phyloP scores from a whole-genome alignment of 2,797 vertebrate species.

The Oreochromis mossambicus region DNA sequence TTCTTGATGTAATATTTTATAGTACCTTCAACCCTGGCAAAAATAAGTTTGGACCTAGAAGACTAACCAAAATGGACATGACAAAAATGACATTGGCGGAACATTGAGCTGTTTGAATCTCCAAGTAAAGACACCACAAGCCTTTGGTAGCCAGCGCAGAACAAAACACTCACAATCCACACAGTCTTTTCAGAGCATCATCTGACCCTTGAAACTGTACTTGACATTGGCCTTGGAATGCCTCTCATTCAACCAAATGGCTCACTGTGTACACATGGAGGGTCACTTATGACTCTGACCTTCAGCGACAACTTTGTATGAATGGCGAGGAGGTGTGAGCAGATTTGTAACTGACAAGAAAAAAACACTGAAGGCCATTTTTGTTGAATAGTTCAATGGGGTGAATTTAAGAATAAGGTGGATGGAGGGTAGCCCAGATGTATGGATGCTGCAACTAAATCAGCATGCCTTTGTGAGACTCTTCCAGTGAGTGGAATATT shows the following conservation, averaged over 20 bases:
- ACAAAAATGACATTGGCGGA: not conserved
- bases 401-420: not conserved
- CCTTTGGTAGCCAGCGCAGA: not conserved
- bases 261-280: slow-evolving; percentile 18
- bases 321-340: slow-evolving; percentile 5
- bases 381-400: not conserved
- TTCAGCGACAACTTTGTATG: not conserved
- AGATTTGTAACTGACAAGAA: not conserved
- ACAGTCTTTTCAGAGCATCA: slow-evolving; percentile 2
- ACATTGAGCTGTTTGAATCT: not conserved
- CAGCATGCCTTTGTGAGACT: not conserved
- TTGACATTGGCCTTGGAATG: slow-evolving; percentile 6
- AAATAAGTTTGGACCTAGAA: not conserved
- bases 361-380: not conserved
- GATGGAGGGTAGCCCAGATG: not conserved
- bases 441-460: not conserved
- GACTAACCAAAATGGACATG: not conserved
- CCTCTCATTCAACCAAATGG: not conserved
- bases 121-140: not conserved
- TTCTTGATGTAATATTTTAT: not conserved
- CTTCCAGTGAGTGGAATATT: not conserved
- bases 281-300: slow-evolving; percentile 29
- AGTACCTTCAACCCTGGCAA: not conserved
- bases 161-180: not conserved
- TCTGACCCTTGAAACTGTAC: slow-evolving; percentile 14